These are phyloP conservation scores for Raphicerus campestris DNA, from an alignment of 2,113 vertebrate genomes.

Conservation along the genomic window DNA sequence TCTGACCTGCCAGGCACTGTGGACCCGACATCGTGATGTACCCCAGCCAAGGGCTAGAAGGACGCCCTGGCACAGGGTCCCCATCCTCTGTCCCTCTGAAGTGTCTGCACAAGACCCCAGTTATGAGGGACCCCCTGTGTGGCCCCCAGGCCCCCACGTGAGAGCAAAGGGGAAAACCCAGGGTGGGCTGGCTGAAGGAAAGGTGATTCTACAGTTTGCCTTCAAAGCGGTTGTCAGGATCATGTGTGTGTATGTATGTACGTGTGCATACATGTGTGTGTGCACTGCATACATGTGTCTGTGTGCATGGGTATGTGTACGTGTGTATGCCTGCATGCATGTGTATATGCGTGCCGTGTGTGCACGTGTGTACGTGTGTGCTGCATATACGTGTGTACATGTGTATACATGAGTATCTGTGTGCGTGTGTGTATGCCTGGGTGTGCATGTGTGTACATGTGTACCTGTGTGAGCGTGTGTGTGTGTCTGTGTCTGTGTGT, in stretches of 20 bases:
- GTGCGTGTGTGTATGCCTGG: rapidly evolving
- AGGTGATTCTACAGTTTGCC: rapidly evolving
- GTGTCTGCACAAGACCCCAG: background rate
- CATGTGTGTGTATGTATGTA: rapidly evolving
- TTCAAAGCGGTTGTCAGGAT: background rate
- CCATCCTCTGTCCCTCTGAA: rapidly evolving
- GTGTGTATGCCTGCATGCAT: rapidly evolving
- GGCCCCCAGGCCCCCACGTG: rapidly evolving
- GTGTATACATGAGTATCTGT: no score
- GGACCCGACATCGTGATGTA: rapidly evolving
- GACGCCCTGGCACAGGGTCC: rapidly evolving
- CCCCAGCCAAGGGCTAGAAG: rapidly evolving
- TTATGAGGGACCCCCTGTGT: rapidly evolving
- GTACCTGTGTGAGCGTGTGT: background rate
- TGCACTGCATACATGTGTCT: rapidly evolving
- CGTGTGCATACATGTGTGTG: rapidly evolving
- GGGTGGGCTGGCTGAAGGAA: no score
- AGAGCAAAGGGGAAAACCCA: rapidly evolving
- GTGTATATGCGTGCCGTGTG: rapidly evolving
- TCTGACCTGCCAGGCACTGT: rapidly evolving
- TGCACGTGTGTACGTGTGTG: rapidly evolving
- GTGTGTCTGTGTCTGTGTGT: rapidly evolving
- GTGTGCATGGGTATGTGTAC: rapidly evolving
- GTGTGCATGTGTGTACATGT: background rate
- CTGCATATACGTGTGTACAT: rapidly evolving